Base-by-base conservation (phyloP, 2,888 invertebrate genomes). In the Tigriopus californicus region DNA sequence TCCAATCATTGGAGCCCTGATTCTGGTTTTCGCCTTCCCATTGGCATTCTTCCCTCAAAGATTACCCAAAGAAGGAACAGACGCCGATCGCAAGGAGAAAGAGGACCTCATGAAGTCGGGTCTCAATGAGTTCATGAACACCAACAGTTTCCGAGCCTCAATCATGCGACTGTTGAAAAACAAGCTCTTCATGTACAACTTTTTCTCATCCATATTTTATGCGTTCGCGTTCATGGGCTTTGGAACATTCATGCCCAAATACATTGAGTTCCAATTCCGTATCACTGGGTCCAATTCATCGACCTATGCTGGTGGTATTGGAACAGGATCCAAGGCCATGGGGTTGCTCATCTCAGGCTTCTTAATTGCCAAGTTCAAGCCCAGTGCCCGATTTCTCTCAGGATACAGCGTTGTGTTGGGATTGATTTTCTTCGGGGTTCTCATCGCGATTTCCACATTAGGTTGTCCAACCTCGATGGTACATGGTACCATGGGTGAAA, bases 201-300 rank as follows among this genome's bases (percentile, higher is more conserved):
- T 72, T 2, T 63, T 74, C 5, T 72, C 73, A 49, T 71, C 71
- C 59, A 71, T 74, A 24, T 70, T 71, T 22, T 73, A 71, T 48
- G 65, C 73, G 60, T 68, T 73, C 41, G 70, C 72, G 2, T 66
- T 70, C 33, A 68, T 68, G 44, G 75, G 75, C 1, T 72, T 73
- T 63, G 73, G 72, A 65, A 75, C 73, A 5, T 77, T 74, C 64
- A 69, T 76, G 65, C 76, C 77, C 1, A 77, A 77, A 64, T 75
- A 75, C 64, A 71, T 76, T 61, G 75, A 77, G 66, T 74, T 74
- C 10, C 74, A 76, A 64, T 77, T 74, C 20, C 44, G 56, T 8
- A 25, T 42, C 18, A 42, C 46, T 10, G 41, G 46, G 8, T 56
- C 56, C 13, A 49, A 15, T 13, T 56, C 56, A 40, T 54, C 41